Percentiles rank a stretch among this genome's conserved stretches.
Conservation (phyloP, 1,140 invertebrate genomes). For the Calosoma granatense region DNA sequence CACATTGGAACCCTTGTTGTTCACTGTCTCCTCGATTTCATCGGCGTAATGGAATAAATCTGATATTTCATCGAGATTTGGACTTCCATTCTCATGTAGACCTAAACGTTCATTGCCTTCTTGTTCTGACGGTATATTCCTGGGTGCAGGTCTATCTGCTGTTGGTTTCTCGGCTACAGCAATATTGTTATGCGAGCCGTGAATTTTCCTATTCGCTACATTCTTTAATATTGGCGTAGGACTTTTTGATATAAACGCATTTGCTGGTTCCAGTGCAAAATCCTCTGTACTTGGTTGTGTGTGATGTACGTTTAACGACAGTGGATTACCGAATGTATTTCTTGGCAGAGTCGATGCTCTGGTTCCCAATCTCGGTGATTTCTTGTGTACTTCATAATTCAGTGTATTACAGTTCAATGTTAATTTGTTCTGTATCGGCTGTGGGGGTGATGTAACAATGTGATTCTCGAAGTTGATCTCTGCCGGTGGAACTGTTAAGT, state of each 20-base stretch:
- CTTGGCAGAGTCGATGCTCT: conserved; percentile 58
- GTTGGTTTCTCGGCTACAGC: background rate
- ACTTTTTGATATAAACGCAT: conserved; percentile 44
- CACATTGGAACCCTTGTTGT: conserved; percentile 56
- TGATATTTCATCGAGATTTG: conserved; percentile 58
- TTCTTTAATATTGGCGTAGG: conserved; percentile 40
- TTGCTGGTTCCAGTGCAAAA: conserved; percentile 41
- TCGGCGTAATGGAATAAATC: conserved; percentile 58
- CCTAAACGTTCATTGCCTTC: background rate
- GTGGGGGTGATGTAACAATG: background rate
- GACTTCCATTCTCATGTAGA: background rate
- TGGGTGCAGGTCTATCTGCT: conserved; percentile 16
- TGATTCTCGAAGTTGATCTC: background rate
- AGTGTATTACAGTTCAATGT: conserved; percentile 16
- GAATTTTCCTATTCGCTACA: background rate
- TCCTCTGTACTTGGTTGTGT: conserved; percentile 33
- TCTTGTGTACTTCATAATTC: conserved; percentile 17
- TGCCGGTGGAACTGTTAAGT: background rate
- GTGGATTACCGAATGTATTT: conserved; percentile 48
- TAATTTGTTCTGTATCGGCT: conserved; percentile 13
- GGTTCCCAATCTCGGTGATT: conserved; percentile 43
- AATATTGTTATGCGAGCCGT: conserved; percentile 15
- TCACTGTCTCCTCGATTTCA: conserved; percentile 45
- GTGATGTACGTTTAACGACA: conserved; percentile 33
- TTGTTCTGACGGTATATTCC: conserved; percentile 30